Base-by-base conservation (phyloP, 2,113 vertebrate genomes). In the Cynocephalus volans region DNA sequence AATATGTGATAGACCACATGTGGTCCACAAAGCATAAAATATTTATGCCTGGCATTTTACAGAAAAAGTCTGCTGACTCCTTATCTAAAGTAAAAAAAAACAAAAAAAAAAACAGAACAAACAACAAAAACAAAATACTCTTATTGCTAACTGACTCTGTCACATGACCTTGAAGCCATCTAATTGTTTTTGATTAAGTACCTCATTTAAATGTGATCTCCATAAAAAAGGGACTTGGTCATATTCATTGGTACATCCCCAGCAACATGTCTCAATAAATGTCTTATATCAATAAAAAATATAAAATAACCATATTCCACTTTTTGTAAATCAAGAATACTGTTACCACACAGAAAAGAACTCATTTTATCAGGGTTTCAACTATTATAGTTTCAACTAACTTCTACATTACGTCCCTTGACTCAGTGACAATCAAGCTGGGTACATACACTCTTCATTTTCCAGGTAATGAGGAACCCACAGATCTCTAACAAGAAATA, bases 281-380 rank as follows among this genome's bases (percentile, higher is more conserved):
- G 24, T 36, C 54, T 90, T 72, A 45, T 86, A 50, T 86, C 86
- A 93, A 93, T 33, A 90, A 89, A 84, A 64, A 64, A 64, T 65
- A 50, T 52, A 45, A 28, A 62, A 89, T 50, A 67, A 60, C 13
- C 67, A 76, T 10, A 86, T 54, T 84, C 36, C 23, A 52, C 10
- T 85, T 80, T 90, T 81, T 62, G 15, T 21, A 76, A 58, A 86
- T 81, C 52, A 73, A 90, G 79, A 86, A 73, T 19, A 84, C 54
- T 65, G 23, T 73, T 65, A 87, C 3, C n/a, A 45, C 19, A 41
- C 41, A 41, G 41, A 41, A 41, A 41, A 41, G 41, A 41, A 41
- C 41, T 41, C 15, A 28, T 73, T 90, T 76, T 79, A 73, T 75
- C 45, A 62, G 23, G 58, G 60, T 90, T 48, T 50, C 26, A 62